Evolutionary conservation across 2,888 invertebrate species (phyloP).

Genomic region (Parthenolecanium corni): DNA sequence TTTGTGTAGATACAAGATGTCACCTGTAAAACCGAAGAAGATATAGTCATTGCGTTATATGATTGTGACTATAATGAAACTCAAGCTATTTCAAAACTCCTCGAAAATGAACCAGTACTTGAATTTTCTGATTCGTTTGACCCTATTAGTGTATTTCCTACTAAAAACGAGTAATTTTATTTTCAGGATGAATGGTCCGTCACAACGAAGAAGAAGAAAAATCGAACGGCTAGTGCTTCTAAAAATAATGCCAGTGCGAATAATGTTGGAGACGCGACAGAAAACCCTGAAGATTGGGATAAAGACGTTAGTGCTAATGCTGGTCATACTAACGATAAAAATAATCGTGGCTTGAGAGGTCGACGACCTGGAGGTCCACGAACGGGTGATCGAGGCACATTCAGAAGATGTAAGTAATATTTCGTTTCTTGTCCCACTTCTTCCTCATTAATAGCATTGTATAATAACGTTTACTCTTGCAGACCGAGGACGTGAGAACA

Average conservation of each 20-base stretch:
- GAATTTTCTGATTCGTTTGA: neutral
- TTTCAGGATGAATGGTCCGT: constrained; percentile 73
- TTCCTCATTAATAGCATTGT: no score
- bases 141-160: no score
- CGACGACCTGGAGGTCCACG: constrained; percentile 36
- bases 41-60: constrained; percentile 82
- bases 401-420: constrained; percentile 43
- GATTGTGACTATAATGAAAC: constrained; percentile 84
- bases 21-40: constrained; percentile 79
- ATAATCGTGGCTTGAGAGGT: constrained; percentile 37
- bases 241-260: constrained; percentile 44
- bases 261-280: constrained; percentile 40
- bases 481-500: constrained; percentile 52
- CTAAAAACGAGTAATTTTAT: constrained; percentile 10
- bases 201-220: constrained; percentile 73
- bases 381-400: constrained; percentile 34
- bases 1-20: constrained; percentile 63
- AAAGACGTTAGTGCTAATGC: constrained; percentile 29
- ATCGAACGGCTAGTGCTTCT: constrained; percentile 49
- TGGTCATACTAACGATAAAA: constrained; percentile 35
- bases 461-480: constrained; percentile 2
- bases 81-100: constrained; percentile 48
- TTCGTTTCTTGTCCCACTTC: neutral
- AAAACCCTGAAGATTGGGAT: constrained; percentile 33
- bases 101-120: constrained; percentile 18